Evolutionary conservation across 2,888 invertebrate genomes (phyloP).

Genomic region (Conomelus anceps): DNA sequence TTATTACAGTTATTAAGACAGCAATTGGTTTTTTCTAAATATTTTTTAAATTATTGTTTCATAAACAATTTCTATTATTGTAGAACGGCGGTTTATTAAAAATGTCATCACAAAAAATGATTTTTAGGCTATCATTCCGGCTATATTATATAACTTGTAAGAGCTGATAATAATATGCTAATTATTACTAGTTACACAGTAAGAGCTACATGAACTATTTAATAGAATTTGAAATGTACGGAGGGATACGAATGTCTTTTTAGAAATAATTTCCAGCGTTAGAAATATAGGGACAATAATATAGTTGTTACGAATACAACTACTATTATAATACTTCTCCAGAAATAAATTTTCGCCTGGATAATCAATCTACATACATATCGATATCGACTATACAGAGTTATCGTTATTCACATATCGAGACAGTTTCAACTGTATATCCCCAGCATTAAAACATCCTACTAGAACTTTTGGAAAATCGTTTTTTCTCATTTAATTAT

Average conservation of each 20-base stretch:
- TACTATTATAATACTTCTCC: no score
- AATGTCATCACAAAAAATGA: not conserved
- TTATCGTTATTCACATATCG: no score
- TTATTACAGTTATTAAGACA: not conserved
- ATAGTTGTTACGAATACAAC: not conserved
- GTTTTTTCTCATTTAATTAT: no score
- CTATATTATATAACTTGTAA: not conserved
- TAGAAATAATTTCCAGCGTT: not conserved
- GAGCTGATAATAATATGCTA: not conserved
- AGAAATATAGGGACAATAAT: not conserved
- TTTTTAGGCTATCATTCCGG: not conserved
- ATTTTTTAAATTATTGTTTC: not conserved
- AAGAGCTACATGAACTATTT: not conserved
- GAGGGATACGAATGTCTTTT: not conserved
- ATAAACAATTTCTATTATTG: not conserved
- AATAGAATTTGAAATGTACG: not conserved
- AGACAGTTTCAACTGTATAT: no score
- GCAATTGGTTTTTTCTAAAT: not conserved
- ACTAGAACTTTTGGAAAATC: no score
- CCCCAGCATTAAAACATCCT: no score
- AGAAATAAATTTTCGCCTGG: no score
- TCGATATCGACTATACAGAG: no score
- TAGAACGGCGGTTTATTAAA: not conserved
- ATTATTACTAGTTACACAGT: not conserved
- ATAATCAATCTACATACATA: no score